Evolutionary conservation across 2,888 invertebrate species (phyloP).

Genomic region (Melipona beecheii): DNA sequence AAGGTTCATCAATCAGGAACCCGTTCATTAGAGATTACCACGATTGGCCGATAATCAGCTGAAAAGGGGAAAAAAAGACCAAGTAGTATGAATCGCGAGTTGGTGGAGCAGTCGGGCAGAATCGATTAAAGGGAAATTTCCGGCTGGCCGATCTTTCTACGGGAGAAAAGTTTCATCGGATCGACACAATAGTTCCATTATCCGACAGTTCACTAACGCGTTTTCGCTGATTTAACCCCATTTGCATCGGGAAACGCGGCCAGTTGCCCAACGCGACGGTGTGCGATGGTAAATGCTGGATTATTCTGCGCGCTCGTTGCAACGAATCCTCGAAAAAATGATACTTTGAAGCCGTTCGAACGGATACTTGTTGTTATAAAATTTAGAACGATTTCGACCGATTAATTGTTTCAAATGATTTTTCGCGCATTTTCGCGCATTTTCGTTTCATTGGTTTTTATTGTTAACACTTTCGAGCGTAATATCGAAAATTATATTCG

Average conservation of each 20-base stretch:
- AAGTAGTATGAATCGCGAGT: constrained; percentile 26
- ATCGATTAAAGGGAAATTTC: constrained; percentile 74
- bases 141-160: constrained; percentile 52
- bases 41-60: constrained; percentile 12
- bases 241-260: constrained; percentile 42
- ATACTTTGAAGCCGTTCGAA: neutral
- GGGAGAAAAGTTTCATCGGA: constrained; percentile 54
- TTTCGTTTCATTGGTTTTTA: neutral
- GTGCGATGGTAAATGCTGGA: neutral
- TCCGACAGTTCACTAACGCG: constrained; percentile 43
- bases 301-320: neutral
- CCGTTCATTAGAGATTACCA: constrained; percentile 7
- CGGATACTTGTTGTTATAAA: neutral
- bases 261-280: neutral
- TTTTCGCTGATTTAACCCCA: constrained; percentile 58
- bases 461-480: neutral
- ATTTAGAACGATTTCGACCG: neutral
- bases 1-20: neutral
- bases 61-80: constrained; percentile 15
- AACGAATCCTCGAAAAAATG: neutral
- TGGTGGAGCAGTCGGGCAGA: constrained; percentile 10
- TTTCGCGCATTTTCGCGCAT: no score
- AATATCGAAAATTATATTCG: no score
- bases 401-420: neutral
- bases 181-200: constrained; percentile 64